Evolutionary conservation across 2,888 invertebrate species (phyloP), one percentile per base, ranked within the genome.

Genomic region (Aleiodes leptofemur): DNA sequence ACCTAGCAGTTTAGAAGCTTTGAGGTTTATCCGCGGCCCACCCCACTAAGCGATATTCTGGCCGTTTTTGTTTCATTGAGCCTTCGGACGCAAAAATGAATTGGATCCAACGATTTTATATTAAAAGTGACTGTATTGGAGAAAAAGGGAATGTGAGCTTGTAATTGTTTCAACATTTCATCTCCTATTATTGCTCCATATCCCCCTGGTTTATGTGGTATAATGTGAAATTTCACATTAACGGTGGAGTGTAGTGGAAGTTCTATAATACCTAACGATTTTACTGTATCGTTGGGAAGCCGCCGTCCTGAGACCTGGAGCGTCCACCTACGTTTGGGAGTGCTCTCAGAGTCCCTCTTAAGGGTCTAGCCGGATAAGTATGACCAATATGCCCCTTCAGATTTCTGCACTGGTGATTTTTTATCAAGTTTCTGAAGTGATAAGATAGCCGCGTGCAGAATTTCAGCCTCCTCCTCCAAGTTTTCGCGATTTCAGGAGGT

Each of bases 1-100:
- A 9, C 13, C 3, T 2, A 11, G 11, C 3, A 57, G 5, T 13
- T 57, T 23, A 29, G 23, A 11, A 4, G 23, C 56, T 9, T 23
- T 57, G 3, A 57, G 56, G 23, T 57, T 57, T 9, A 57, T 29
- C 13, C 56, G 23, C 8, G 56, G 56, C 23, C 29, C 56, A 29
- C 56, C 56, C 56, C 56, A 29, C 11, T 57, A 23, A 57, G 56
- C 8, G 56, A 56, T 56, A 56, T 56, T 7, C 14, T 56, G 7
- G 14, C 13, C 3, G 23, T 16, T 3, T 56, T n/a, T 3, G 8
- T 4, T 23, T n/a, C 8, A 4, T 2, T 8, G 3, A 2, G 11
- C 4, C 23, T 16, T 16, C 23, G 16, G 7, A 56, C 2, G 8
- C 56, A 56, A 16, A 56, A 56, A 23, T 56, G 56, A 1, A 56